Evolutionary conservation across 2,888 invertebrate species (phyloP).

Genomic region (Diabrotica balteata): DNA sequence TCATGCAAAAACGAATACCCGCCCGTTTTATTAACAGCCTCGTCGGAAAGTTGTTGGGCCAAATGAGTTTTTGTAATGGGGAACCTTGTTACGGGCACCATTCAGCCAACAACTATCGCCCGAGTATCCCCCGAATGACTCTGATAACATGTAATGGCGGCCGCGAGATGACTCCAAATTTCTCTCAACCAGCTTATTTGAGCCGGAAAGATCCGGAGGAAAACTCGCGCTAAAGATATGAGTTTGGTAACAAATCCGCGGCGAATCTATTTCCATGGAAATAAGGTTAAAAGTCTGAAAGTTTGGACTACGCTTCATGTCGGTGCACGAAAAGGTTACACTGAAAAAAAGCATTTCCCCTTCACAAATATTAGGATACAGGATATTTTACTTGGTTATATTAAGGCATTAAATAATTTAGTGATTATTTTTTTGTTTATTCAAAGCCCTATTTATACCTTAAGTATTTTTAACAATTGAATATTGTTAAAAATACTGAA

Average conservation of each 20-base stretch:
- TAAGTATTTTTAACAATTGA: too few relatives aligned
- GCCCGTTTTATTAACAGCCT: slow-evolving; percentile 35
- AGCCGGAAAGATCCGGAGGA: slow-evolving; percentile 32
- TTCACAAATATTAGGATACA: slow-evolving; percentile 1
- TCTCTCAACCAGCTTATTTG: slow-evolving; percentile 54
- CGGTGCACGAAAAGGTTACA: background rate
- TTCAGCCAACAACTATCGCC: slow-evolving; percentile 54
- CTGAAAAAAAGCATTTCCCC: slow-evolving; percentile 21
- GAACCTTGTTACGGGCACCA: slow-evolving; percentile 54
- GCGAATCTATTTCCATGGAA: slow-evolving; percentile 24
- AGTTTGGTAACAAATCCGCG: slow-evolving; percentile 26
- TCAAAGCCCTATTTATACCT: too few relatives aligned
- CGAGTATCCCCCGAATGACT: slow-evolving; percentile 54
- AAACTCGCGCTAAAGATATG: slow-evolving; percentile 31
- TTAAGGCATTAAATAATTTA: too few relatives aligned
- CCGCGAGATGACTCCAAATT: slow-evolving; percentile 57
- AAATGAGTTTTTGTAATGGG: slow-evolving; percentile 53
- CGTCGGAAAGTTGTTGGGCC: slow-evolving; percentile 38
- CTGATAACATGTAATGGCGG: slow-evolving; percentile 57
- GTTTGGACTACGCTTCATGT: slow-evolving; percentile 21
- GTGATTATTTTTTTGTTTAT: too few relatives aligned
- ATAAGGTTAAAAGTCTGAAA: slow-evolving; percentile 25
- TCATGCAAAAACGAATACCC: slow-evolving; percentile 25
- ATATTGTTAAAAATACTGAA: too few relatives aligned
- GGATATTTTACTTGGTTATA: too few relatives aligned